phyloP scores from a whole-genome alignment of 37 sponge, comb jelly and placozoan species.

The Spongia lamella region DNA sequence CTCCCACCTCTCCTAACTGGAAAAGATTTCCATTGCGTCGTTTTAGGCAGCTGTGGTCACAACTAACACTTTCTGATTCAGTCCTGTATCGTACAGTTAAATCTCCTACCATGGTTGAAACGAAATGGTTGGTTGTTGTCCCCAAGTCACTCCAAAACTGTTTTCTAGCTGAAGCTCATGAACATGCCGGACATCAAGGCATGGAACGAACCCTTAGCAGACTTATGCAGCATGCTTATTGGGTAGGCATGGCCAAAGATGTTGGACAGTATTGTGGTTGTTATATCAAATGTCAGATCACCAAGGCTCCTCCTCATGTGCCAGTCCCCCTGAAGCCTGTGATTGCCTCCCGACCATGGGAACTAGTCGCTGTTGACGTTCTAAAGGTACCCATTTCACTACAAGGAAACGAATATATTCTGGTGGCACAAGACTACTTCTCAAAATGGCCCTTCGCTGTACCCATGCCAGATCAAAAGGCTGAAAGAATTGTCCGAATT shows the following conservation, averaged over 20 bases:
- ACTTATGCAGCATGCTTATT: background rate
- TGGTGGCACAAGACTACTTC: too few relatives aligned
- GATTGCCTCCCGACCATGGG: too few relatives aligned
- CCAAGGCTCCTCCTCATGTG: conserved; percentile 3
- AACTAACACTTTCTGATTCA: background rate
- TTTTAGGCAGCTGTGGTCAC: conserved; percentile 9
- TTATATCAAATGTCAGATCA: conserved; percentile 6
- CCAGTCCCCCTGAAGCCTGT: conserved; percentile 13
- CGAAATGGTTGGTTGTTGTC: background rate
- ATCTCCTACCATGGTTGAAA: conserved; percentile 10
- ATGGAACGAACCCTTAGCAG: background rate
- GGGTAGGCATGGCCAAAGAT: conserved; percentile 1
- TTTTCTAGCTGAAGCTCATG: conserved; percentile 7
- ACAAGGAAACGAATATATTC: conserved; percentile 12
- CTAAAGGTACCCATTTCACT: conserved; percentile 11
- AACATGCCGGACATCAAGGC: conserved; percentile 4
- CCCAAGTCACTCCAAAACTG: background rate
- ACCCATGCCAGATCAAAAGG: too few relatives aligned
- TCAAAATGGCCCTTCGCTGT: conserved; percentile 18
- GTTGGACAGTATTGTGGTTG: background rate
- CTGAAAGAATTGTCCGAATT: too few relatives aligned
- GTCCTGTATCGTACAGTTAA: background rate
- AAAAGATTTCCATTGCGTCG: too few relatives aligned
- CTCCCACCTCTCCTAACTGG: background rate
- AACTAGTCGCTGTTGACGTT: too few relatives aligned